Evolutionary conservation across 2,888 invertebrate species (phyloP).

Genomic region (Caenorhabditis wallacei): DNA sequence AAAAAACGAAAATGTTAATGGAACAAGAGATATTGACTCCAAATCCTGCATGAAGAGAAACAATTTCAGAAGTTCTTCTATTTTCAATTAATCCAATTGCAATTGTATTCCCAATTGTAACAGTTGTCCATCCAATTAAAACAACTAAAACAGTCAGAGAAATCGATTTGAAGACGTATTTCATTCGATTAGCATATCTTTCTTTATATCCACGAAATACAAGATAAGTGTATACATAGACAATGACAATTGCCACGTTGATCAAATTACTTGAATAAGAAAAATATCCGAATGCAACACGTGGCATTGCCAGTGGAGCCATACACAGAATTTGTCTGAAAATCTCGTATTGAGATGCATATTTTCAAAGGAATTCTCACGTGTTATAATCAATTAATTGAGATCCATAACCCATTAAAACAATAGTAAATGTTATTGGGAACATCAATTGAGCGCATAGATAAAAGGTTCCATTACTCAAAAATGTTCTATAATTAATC

Average conservation of each 20-base stretch:
- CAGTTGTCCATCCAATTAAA: conserved; percentile 57
- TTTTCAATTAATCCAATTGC: conserved; percentile 20
- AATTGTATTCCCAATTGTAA: conserved; percentile 53
- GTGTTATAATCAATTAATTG: conserved; percentile 24
- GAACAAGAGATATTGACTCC: conserved; percentile 59
- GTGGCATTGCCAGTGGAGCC: conserved; percentile 36
- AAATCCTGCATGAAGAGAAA: conserved; percentile 48
- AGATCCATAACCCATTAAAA: conserved; percentile 22
- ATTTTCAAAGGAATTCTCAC: not conserved
- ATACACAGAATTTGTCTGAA: conserved; percentile 47
- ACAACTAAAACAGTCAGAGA: conserved; percentile 61
- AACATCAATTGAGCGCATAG: conserved; percentile 31
- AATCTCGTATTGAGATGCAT: not conserved
- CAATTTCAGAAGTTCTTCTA: conserved; percentile 4
- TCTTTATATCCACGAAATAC: conserved; percentile 53
- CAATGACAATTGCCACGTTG: conserved; percentile 38
- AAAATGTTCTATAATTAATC: conserved; percentile 35
- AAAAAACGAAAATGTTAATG: conserved; percentile 62
- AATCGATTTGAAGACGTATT: conserved; percentile 66
- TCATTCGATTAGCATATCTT: conserved; percentile 27
- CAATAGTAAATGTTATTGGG: conserved; percentile 32
- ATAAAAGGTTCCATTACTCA: conserved; percentile 7
- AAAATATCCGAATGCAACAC: conserved; percentile 29
- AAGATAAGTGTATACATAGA: conserved; percentile 49
- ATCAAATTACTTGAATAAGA: conserved; percentile 56